phyloP scores from a whole-genome alignment of 2,113 vertebrate genomes.

The Tragelaphus imberbis region DNA sequence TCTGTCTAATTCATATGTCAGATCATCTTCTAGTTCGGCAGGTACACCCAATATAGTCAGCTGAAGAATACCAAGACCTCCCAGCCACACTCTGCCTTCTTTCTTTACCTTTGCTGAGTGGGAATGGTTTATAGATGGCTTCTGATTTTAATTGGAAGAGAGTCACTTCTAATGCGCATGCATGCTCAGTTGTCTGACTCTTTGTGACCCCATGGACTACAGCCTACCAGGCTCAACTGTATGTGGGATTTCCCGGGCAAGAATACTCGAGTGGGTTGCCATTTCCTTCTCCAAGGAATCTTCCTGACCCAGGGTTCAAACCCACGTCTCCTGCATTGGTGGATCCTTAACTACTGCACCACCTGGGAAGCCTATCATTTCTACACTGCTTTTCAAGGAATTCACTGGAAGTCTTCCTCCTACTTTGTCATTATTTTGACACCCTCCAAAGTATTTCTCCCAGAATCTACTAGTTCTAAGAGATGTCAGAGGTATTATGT shows the following conservation, averaged over 20 bases:
- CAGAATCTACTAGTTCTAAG: background rate
- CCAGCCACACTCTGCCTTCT: background rate
- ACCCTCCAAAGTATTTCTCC: background rate
- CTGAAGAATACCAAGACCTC: background rate
- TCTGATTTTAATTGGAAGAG: background rate
- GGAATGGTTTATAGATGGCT: background rate
- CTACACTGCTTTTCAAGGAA: background rate
- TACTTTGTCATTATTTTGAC: background rate
- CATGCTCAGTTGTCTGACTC: background rate
- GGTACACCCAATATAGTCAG: background rate
- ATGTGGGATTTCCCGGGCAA: background rate
- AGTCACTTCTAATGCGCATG: background rate
- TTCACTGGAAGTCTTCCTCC: background rate
- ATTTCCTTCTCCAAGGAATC: background rate
- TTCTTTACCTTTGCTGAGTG: background rate
- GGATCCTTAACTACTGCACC: background rate
- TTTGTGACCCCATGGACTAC: background rate
- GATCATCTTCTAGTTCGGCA: background rate
- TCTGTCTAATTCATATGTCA: background rate
- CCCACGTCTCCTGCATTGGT: background rate
- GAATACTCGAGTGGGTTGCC: background rate
- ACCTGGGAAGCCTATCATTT: background rate
- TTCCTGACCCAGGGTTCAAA: background rate
- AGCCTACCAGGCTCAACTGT: background rate
- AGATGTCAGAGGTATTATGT: background rate